phyloP scores from a whole-genome alignment of 1,140 invertebrate genomes.

The Caenorhabditis inopinata region DNA sequence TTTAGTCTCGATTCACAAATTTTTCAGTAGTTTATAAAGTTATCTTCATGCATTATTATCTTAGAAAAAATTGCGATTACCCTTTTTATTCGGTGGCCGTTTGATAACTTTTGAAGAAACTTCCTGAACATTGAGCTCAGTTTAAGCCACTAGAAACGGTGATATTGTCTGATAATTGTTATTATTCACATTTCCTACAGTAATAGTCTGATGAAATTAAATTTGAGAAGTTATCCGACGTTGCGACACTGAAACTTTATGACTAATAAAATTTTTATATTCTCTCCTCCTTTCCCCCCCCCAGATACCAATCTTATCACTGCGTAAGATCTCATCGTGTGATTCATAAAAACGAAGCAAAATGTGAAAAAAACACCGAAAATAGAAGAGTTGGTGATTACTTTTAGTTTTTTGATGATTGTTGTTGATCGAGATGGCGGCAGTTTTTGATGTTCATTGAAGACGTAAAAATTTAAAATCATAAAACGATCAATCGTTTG shows the following conservation, averaged over 20 bases:
- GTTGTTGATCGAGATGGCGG: not conserved
- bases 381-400: not conserved
- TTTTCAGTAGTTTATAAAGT: too few species aligned
- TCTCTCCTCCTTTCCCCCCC: not conserved
- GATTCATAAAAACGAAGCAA: conserved; percentile 2
- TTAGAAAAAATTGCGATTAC: too few species aligned
- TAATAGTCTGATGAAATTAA: not conserved
- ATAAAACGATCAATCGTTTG: too few species aligned
- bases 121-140: too few species aligned
- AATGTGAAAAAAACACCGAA: not conserved
- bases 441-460: not conserved
- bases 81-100: too few species aligned
- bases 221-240: not conserved
- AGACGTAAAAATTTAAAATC: too few species aligned
- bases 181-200: not conserved
- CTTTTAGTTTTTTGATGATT: not conserved
- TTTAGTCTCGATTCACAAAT: too few species aligned
- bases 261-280: not conserved
- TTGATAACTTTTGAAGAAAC: too few species aligned
- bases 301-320: not conserved
- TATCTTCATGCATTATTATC: too few species aligned
- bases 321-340: not conserved
- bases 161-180: too few species aligned
- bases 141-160: too few species aligned
- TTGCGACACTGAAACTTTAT: not conserved